Base-by-base conservation (phyloP, 64 coral and sea anemone genomes). In the Exaiptasia diaphana region DNA sequence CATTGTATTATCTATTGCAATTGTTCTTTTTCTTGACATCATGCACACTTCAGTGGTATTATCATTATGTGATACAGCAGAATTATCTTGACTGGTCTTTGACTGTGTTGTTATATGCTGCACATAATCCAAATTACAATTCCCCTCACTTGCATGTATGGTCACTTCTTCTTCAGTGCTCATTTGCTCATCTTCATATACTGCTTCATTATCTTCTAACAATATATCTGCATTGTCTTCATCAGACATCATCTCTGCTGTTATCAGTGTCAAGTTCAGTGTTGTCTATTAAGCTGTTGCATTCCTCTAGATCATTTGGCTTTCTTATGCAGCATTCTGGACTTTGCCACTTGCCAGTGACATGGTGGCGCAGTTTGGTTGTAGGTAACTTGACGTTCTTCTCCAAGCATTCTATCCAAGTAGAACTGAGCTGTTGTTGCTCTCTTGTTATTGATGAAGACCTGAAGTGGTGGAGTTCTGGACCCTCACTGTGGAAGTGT, bases 301-400 rank as follows among this genome's bases (percentile, higher is more conserved):
- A n/a, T n/a, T n/a, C n/a, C n/a, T n/a, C n/a, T n/a, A n/a, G n/a
- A n/a, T n/a, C n/a, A n/a, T n/a, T n/a, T n/a, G n/a, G n/a, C n/a
- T n/a, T 14, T 4, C 24, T 46, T 18, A 8, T 33, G 42, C 58
- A 81, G 29, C 23, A 33, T 50, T 27, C 24, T 15, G 40, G 41
- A 46, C 54, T 43, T 63, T 67, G 21, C 60, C 77, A 81, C 34
- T 21, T 81, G 20, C 57, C 58, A 29, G 5, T 67, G 1, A 46
- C 77, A n/a, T n/a, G n/a, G 49, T 48, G 39, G 63, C 58, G 27
- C 40, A 81, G 12, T 44, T 81, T 81, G 29, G 60, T 67, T 48
- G 77, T 59, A 28, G 77, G 77, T 3, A 81, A 33, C 54, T 81
- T 81, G 18, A 36, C 41, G 30, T 30, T 63, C 1, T 29, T 29